Conservation (phyloP, 2,113 vertebrate genomes). For the Odocoileus hemionus region DNA sequence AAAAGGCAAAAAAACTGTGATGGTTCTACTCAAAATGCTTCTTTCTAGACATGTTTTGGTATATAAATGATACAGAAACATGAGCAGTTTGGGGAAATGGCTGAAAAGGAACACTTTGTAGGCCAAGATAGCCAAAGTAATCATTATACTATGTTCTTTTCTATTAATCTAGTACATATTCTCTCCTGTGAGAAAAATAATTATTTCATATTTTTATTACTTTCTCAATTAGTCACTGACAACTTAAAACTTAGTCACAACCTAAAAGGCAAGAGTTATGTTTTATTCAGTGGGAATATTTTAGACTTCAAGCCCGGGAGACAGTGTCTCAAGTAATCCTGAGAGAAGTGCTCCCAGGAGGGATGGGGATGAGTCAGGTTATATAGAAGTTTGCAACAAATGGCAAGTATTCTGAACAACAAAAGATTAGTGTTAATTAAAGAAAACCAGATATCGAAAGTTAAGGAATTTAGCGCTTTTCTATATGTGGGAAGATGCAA, state of each 20-base stretch:
- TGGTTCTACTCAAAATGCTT: background rate
- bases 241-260: background rate
- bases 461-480: background rate
- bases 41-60: background rate
- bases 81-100: background rate
- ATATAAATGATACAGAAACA: background rate
- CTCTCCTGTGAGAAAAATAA: background rate
- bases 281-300: background rate
- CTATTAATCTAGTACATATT: background rate
- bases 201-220: background rate
- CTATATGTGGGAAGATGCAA: background rate
- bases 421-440: background rate
- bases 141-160: background rate
- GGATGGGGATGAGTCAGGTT: background rate
- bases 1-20: background rate
- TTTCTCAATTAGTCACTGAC: background rate
- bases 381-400: background rate
- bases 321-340: background rate
- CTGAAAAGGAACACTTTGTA: background rate
- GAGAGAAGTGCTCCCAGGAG: background rate
- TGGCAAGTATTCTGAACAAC: background rate
- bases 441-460: background rate
- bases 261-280: background rate
- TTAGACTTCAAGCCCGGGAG: background rate
- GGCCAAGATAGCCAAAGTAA: background rate